Percentiles rank a stretch among this genome's conserved stretches.
Evolutionary conservation across 2,113 vertebrate species (phyloP).

Genomic region (Nesospiza acunhae): DNA sequence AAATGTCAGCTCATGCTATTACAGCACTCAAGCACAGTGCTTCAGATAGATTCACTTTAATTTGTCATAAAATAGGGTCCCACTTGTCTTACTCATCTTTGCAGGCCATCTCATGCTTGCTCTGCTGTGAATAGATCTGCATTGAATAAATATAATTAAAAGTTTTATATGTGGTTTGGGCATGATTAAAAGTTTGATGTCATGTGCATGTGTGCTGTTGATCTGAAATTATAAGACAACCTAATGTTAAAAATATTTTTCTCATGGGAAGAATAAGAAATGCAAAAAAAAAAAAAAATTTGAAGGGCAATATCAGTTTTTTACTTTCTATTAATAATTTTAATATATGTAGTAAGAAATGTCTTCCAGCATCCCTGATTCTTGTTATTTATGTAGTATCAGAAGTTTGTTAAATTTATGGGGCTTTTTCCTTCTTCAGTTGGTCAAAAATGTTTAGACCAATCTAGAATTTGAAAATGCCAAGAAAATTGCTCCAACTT

Average conservation of each 20-base stretch:
- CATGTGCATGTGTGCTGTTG: neutral
- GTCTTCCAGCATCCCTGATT: neutral
- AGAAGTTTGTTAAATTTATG: neutral
- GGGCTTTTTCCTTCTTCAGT: neutral
- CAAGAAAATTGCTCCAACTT: neutral
- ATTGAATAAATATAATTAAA: neutral
- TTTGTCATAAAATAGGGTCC: neutral
- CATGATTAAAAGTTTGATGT: neutral
- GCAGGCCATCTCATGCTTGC: neutral
- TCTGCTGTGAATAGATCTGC: neutral
- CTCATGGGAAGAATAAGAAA: neutral
- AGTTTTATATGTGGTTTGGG: neutral
- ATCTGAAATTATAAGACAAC: neutral
- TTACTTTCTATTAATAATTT: neutral
- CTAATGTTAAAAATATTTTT: neutral
- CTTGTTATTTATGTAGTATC: neutral
- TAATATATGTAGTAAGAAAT: neutral
- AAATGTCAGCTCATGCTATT: neutral
- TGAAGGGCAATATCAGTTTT: neutral
- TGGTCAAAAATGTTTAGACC: neutral
- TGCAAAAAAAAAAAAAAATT: neutral
- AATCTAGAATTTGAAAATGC: neutral
- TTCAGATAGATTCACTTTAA: neutral
- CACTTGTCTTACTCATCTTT: neutral
- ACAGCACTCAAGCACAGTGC: neutral